Evolutionary conservation across 2,113 vertebrate species (phyloP).

Genomic region (Plecturocebus donacophilus): DNA sequence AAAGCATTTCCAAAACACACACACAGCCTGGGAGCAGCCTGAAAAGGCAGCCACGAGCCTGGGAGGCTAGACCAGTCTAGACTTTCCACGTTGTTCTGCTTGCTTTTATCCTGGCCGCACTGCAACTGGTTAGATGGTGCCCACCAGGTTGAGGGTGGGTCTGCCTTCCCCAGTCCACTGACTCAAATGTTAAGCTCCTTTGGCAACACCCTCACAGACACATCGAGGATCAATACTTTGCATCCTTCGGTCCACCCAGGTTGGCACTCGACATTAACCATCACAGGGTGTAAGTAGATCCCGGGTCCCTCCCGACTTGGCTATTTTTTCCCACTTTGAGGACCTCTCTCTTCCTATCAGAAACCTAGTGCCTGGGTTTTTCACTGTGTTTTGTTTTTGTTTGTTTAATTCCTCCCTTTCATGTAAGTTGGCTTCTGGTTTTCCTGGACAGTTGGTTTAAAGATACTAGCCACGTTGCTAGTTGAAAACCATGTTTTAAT

Average conservation of each 20-base stretch:
- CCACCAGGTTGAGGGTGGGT: too few species aligned
- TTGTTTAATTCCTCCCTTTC: neutral
- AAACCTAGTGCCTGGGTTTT: neutral
- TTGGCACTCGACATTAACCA: too few species aligned
- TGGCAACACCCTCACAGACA: too few species aligned
- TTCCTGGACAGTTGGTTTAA: neutral
- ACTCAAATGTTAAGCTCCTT: too few species aligned
- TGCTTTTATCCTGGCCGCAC: too few species aligned
- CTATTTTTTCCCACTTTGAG: neutral
- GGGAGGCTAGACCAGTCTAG: accelerated
- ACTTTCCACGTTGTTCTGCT: too few species aligned
- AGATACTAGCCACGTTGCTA: neutral
- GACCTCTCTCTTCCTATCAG: neutral
- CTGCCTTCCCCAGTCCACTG: too few species aligned
- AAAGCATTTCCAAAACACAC: neutral
- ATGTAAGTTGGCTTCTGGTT: neutral
- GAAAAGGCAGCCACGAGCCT: neutral
- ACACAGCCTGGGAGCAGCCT: neutral
- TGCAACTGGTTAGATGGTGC: too few species aligned
- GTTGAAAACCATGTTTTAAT: neutral
- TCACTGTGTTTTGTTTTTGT: neutral
- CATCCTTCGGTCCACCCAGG: too few species aligned
- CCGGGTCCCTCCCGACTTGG: neutral
- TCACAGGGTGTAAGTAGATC: neutral
- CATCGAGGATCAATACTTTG: too few species aligned